A percentile compares a stretch with the other conserved stretches of the same genome.
Evolutionary conservation across 2,888 invertebrate genomes (phyloP).

Genomic region (Ctena decussata): DNA sequence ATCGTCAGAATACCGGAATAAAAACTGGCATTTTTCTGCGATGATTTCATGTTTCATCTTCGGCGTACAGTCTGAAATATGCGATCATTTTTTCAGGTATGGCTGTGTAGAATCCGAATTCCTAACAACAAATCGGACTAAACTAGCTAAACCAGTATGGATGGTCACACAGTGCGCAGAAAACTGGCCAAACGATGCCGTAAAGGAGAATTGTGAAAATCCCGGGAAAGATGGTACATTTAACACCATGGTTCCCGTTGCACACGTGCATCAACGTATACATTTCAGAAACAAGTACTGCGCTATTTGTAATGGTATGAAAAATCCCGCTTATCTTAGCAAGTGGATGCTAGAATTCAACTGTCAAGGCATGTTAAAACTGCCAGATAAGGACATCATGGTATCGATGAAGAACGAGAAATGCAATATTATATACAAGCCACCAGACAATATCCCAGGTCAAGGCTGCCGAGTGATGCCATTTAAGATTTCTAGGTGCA

Average conservation of each 20-base stretch:
- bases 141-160: not conserved
- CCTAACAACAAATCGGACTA: not conserved
- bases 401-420: not conserved
- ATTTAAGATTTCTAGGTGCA: not conserved
- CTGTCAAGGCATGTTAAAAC: not conserved
- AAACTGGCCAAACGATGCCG: not conserved
- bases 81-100: too few relatives aligned
- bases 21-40: too few relatives aligned
- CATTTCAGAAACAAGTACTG: conserved; percentile 7
- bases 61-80: too few relatives aligned
- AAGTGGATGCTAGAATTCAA: not conserved
- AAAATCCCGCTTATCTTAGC: not conserved
- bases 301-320: not conserved
- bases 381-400: not conserved
- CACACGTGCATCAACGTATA: not conserved
- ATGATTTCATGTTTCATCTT: too few relatives aligned
- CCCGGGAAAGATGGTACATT: not conserved
- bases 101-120: not conserved
- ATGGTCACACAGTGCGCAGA: not conserved
- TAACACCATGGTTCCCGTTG: not conserved
- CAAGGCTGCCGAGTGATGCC: not conserved
- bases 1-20: too few relatives aligned
- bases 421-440: not conserved
- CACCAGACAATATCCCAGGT: not conserved
- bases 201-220: not conserved